phyloP scores from a whole-genome alignment of 2,888 invertebrate genomes.

The Teleogryllus oceanicus region DNA sequence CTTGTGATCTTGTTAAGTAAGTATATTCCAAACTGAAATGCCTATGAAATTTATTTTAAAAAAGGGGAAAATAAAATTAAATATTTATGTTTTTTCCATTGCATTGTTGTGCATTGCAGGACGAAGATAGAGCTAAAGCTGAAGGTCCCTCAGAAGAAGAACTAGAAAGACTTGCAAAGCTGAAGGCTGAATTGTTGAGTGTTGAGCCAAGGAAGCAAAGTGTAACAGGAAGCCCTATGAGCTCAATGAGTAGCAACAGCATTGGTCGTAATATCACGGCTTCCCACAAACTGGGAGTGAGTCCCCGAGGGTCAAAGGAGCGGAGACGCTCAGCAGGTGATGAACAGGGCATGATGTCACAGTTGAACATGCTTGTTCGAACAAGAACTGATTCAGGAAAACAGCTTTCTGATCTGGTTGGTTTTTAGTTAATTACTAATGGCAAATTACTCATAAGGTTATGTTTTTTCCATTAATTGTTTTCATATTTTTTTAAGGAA shows the following conservation, averaged over 20 bases:
- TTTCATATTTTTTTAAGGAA: conserved; percentile 54
- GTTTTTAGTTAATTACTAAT: conserved; percentile 27
- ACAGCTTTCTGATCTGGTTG: conserved; percentile 75
- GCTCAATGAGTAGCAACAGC: conserved; percentile 47
- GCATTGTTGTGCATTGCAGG: conserved; percentile 48
- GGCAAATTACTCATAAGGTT: background rate
- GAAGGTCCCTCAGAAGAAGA: conserved; percentile 60
- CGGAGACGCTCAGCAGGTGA: conserved; percentile 81
- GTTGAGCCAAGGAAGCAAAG: conserved; percentile 41
- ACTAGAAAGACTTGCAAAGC: conserved; percentile 57
- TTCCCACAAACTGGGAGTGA: conserved; percentile 33
- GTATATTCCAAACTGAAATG: too few species aligned
- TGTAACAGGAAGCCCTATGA: conserved; percentile 44
- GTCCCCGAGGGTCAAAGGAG: conserved; percentile 52
- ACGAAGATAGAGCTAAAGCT: conserved; percentile 65
- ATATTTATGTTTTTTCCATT: too few species aligned
- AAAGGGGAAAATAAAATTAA: too few species aligned
- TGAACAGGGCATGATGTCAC: conserved; percentile 62
- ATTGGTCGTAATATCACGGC: conserved; percentile 43
- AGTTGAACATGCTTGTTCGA: conserved; percentile 68
- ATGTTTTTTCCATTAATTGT: conserved; percentile 12
- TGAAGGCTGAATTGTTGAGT: conserved; percentile 49
- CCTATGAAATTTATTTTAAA: too few species aligned
- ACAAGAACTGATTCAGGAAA: conserved; percentile 84
- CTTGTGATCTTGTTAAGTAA: too few species aligned